Evolutionary conservation across 1,140 invertebrate genomes (phyloP).

Genomic region (Palaemon carinicauda): DNA sequence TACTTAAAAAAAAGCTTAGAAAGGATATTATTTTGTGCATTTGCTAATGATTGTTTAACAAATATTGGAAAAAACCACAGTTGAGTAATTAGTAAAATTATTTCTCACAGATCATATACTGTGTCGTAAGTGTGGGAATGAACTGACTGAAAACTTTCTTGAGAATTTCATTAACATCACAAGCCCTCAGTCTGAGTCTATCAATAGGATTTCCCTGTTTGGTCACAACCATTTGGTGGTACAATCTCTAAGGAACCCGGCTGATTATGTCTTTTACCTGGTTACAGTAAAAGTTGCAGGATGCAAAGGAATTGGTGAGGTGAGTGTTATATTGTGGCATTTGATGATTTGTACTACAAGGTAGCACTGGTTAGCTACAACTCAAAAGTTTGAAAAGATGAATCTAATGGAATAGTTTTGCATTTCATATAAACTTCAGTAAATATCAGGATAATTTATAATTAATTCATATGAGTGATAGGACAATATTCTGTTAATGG

Average conservation of each 20-base stretch:
- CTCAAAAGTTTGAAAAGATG: no score
- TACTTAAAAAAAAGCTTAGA: no score
- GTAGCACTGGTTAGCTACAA: no score
- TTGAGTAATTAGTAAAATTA: no score
- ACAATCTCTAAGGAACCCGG: constrained; percentile 31
- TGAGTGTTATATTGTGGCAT: background rate
- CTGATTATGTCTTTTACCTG: constrained; percentile 28
- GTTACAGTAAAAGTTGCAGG: constrained; percentile 34
- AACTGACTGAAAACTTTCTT: constrained; percentile 27
- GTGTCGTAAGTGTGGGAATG: constrained; percentile 35
- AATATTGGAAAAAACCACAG: no score
- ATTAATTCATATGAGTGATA: no score
- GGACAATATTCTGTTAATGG: no score
- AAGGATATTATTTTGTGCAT: no score
- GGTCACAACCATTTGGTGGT: constrained; percentile 38
- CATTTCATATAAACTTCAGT: no score
- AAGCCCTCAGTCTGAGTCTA: constrained; percentile 33
- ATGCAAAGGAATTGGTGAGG: constrained; percentile 37
- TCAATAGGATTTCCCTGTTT: constrained; percentile 12
- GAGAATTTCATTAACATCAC: constrained; percentile 40
- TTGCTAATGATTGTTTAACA: no score
- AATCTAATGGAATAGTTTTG: no score
- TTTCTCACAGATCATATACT: constrained; percentile 19
- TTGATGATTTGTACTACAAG: background rate
- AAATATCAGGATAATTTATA: no score